Base-by-base conservation (phyloP, 2,797 vertebrate species). In the Melanitta fusca region DNA sequence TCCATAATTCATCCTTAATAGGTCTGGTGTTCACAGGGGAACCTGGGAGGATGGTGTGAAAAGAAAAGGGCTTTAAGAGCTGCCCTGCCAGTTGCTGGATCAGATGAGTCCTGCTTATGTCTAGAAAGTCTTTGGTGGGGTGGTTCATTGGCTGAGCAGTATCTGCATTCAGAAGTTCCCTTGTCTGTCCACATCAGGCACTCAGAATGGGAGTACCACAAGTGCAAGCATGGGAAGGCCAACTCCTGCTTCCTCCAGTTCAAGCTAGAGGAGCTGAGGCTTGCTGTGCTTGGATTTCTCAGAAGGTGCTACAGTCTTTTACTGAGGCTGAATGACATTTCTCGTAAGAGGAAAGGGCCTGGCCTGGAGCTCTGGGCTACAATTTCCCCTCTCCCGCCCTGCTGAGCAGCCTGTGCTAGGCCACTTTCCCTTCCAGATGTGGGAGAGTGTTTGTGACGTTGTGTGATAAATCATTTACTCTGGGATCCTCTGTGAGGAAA, bases 251-350 rank as follows among this genome's bases (percentile, higher is more conserved):
- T 92, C 28, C 39, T 92, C 61, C 61, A 77, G 5, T 61, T 87
- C 64, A 58, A 39, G 34, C 10, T 39, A n/a, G 39, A 89, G 65
- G 69, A 93, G n/a, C 21, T 70, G 53, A 93, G 17, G 43, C 64
- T 91, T 89, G n/a, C 28, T 66, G 13, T 54, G 65, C 34, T 61
- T 57, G 20, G 24, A 8, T 56, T 82, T 88, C 87, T 80, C 25
- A 53, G 43, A 93, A 94, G 80, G 28, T 84, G 10, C 36, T 54
- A 17, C 14, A n/a, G 34, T 80, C 22, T 92, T 91, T 85, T 25
- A 70, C 39, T 47, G 71, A 70, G 38, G 84, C 84, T 79, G 84
- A 92, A 92, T 84, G 14, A 24, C 12, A 43, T 75, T 93, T 93
- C 75, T 89, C 64, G 8, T 19, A 60, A 73, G 85, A 89, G 49